Conservation (phyloP, 2,888 invertebrate species). For the Oscheius sp. region DNA sequence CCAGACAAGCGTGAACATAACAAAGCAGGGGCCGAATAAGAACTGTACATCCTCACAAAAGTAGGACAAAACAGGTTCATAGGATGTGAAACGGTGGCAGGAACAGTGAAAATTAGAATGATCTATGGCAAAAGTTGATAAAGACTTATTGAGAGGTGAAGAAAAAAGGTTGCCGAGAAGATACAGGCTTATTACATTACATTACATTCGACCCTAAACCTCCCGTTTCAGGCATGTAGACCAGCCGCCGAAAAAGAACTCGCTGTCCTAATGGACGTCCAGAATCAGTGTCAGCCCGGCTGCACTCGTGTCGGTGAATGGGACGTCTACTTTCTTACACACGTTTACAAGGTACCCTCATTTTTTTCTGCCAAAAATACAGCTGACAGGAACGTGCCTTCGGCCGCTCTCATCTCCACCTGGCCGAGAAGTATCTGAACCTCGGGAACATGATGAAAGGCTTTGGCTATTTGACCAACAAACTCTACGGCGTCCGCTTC, state of each 20-base stretch:
- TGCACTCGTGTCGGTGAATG: slow-evolving; percentile 50
- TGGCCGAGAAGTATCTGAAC: slow-evolving; percentile 24
- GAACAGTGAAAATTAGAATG: too few relatives aligned
- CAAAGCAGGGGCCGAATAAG: too few relatives aligned
- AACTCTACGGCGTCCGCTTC: slow-evolving; percentile 85
- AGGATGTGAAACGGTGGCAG: too few relatives aligned
- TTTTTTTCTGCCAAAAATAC: neutral
- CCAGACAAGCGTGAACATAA: too few relatives aligned
- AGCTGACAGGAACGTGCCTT: slow-evolving; percentile 29
- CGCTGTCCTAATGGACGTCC: slow-evolving; percentile 57
- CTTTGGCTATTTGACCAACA: slow-evolving; percentile 86
- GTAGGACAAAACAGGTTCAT: too few relatives aligned
- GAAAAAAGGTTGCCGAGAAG: too few relatives aligned
- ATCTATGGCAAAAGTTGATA: too few relatives aligned
- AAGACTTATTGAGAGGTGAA: too few relatives aligned
- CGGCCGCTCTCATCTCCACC: slow-evolving; percentile 18
- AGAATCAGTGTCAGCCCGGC: slow-evolving; percentile 46
- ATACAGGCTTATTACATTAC: too few relatives aligned
- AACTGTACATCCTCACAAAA: too few relatives aligned
- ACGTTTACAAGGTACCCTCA: slow-evolving; percentile 51
- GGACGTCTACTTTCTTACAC: slow-evolving; percentile 60
- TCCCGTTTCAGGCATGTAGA: slow-evolving; percentile 44
- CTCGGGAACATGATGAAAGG: slow-evolving; percentile 76
- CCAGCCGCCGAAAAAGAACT: slow-evolving; percentile 60
- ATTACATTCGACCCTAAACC: neutral